Evolutionary conservation across 2,797 vertebrate species (phyloP).

Genomic region (Protosalanx chinensis): DNA sequence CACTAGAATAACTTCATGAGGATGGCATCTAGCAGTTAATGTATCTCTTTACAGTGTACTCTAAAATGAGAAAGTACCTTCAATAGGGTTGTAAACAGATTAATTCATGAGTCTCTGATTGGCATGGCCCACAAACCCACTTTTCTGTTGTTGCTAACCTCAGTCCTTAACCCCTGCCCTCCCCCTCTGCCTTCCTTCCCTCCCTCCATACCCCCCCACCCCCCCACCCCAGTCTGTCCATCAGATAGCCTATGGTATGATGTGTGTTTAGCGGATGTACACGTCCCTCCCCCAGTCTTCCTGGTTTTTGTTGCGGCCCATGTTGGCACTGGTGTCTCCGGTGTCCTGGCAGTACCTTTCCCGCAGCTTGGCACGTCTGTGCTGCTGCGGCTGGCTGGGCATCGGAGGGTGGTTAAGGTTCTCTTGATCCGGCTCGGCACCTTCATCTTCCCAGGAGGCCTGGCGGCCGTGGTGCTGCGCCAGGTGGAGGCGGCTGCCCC

Average conservation of each 20-base stretch:
- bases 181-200: slow-evolving; percentile 36
- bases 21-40: slow-evolving; percentile 28
- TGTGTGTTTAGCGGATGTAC: slow-evolving; percentile 74
- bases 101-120: slow-evolving; percentile 57
- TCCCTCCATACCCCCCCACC: slow-evolving; percentile 1
- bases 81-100: slow-evolving; percentile 74
- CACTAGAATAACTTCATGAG: slow-evolving; percentile 53
- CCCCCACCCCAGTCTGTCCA: slow-evolving; percentile 7
- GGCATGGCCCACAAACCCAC: slow-evolving; percentile 54
- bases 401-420: slow-evolving; percentile 78
- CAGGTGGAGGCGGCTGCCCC: slow-evolving; percentile 67
- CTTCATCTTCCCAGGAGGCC: slow-evolving; percentile 83
- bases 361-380: slow-evolving; percentile 81
- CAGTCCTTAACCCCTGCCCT: not conserved
- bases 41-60: slow-evolving; percentile 23
- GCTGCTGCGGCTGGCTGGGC: slow-evolving; percentile 64
- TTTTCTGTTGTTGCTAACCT: slow-evolving; percentile 22
- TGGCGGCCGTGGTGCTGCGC: slow-evolving; percentile 74
- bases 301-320: slow-evolving; percentile 80
- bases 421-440: slow-evolving; percentile 82
- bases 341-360: slow-evolving; percentile 82
- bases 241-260: slow-evolving; percentile 23
- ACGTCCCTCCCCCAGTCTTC: slow-evolving; percentile 81
- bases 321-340: slow-evolving; percentile 69
- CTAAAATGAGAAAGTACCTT: slow-evolving; percentile 21